Percentiles rank a stretch among this genome's conserved stretches.
Conservation (phyloP, 1,140 invertebrate genomes). For the Anadara kagoshimensis region DNA sequence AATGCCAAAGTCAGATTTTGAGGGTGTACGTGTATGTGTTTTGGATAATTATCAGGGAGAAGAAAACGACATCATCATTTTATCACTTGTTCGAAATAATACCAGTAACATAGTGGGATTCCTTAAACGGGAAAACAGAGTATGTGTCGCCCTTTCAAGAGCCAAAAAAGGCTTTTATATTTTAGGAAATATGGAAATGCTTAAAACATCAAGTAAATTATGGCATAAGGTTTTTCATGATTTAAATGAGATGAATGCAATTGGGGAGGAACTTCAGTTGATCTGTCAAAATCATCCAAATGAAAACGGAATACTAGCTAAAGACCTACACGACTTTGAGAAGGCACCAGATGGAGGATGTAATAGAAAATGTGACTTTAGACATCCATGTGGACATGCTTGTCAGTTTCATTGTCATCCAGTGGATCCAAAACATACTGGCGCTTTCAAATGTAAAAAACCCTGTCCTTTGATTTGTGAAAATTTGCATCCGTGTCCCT, state of each 20-base stretch:
- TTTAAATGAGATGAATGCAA: slow-evolving; percentile 23
- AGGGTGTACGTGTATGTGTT: slow-evolving; percentile 75
- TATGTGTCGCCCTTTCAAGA: slow-evolving; percentile 89
- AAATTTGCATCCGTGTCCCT: slow-evolving; percentile 57
- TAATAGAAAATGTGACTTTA: slow-evolving; percentile 57
- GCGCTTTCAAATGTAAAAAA: slow-evolving; percentile 44
- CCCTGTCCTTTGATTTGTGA: slow-evolving; percentile 55
- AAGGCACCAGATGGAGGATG: slow-evolving; percentile 71
- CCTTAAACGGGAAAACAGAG: slow-evolving; percentile 83
- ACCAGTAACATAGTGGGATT: slow-evolving; percentile 85
- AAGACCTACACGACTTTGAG: slow-evolving; percentile 61
- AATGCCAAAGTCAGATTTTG: slow-evolving; percentile 49
- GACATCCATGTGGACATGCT: slow-evolving; percentile 65
- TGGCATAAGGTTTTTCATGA: slow-evolving; percentile 68
- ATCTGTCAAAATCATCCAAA: slow-evolving; percentile 72
- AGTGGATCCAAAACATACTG: slow-evolving; percentile 46
- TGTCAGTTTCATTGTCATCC: slow-evolving; percentile 60
- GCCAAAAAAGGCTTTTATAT: slow-evolving; percentile 83
- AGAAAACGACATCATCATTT: slow-evolving; percentile 87
- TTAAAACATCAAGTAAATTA: slow-evolving; percentile 70
- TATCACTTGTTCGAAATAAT: slow-evolving; percentile 86
- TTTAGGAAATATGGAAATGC: slow-evolving; percentile 80
- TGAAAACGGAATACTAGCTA: slow-evolving; percentile 39
- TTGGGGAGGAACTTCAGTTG: slow-evolving; percentile 61
- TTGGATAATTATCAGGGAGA: slow-evolving; percentile 87